Evolutionary conservation across 2,797 vertebrate species (phyloP), one percentile per base, ranked within the genome.

Genomic region (Lepus townsendii): DNA sequence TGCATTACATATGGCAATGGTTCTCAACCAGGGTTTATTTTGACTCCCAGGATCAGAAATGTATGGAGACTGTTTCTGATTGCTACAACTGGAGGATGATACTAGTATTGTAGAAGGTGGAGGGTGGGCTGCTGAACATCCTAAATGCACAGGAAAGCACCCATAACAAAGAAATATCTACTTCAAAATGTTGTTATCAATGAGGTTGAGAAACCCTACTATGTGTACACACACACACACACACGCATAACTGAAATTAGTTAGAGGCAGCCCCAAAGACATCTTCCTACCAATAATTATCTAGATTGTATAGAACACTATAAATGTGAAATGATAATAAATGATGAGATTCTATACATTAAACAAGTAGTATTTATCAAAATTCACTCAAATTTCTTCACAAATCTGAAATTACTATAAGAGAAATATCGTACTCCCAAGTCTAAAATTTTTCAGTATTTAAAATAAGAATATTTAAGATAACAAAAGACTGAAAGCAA

Each of bases 331-430:
- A 95, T 68, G 38, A 78, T 32, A 30, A 84, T 47, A 79, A 69
- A 73, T 19, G 16, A 47, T 69, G 52, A 73, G 47, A 69, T 77
- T 83, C 26, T 82, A 50, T 7, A 79, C 20, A 62, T 35, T 79
- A 75, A 75, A 72, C 3, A 72, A 50, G 24, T 95, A 77, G 24
- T 69, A 75, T 87, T 54, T 50, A 63, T 73, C 84, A 2, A 86
- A 88, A 38, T 30, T 32, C 35, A 77, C 32, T 91, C 35, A 76
- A 89, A 75, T 22, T 65, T 94, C 42, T 35, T 90, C 27, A 95
- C 26, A 93, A 95, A 72, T 80, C 16, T 87, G 72, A 93, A 90
- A 87, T 87, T 76, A 94, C 47, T 75, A 2, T 86, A 95, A 72
- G 42, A 95, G 73, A 94, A 90, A 87, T 42, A 35, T 22, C n/a